Evolutionary conservation across 2,113 vertebrate species (phyloP).

Genomic region (Pangasianodon gigas): DNA sequence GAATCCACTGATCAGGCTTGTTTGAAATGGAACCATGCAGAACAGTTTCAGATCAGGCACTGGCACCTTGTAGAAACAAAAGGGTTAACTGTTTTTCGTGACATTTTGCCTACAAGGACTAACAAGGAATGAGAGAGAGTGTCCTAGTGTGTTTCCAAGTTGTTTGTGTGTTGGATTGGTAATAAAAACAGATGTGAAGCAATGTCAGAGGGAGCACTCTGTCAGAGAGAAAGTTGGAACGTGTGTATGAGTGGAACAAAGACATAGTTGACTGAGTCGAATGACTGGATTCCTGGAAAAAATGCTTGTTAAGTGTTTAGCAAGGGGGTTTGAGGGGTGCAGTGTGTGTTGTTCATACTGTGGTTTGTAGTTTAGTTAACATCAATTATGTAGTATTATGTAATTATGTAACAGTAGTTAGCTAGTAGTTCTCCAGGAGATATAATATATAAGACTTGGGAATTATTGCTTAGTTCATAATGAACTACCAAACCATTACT

Average conservation of each 20-base stretch:
- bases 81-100: conserved; percentile 15
- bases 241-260: conserved; percentile 33
- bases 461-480: neutral
- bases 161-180: conserved; percentile 24
- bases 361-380: neutral
- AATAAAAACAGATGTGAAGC: conserved; percentile 51
- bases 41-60: neutral
- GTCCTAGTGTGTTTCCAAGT: conserved; percentile 10
- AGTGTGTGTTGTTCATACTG: neutral
- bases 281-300: neutral
- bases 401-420: no score
- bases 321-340: neutral
- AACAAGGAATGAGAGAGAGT: neutral
- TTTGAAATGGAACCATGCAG: neutral
- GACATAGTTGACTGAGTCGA: neutral
- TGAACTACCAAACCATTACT: neutral
- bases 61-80: neutral
- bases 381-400: no score
- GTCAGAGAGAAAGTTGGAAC: conserved; percentile 32
- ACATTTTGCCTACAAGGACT: conserved; percentile 38
- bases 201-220: conserved; percentile 25
- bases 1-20: neutral
- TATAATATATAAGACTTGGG: no score
- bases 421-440: no score
- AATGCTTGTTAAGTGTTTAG: neutral